Base-by-base conservation (phyloP, 2,888 invertebrate genomes). In the Hyposoter didymator region DNA sequence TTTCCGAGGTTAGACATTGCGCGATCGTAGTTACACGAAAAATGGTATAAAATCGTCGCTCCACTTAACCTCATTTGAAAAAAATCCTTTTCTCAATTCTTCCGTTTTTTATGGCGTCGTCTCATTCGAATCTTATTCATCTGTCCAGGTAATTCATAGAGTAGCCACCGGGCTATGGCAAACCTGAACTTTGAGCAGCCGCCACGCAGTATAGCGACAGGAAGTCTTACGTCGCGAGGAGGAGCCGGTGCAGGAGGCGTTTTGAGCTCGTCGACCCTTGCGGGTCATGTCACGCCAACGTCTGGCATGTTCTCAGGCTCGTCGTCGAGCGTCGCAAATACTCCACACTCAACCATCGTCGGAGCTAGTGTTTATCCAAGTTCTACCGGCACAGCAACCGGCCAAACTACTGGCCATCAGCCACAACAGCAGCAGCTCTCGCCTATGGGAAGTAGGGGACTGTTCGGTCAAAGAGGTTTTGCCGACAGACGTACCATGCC, bases 121-220 rank as follows among this genome's bases (percentile, higher is more conserved):
- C 22, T 45, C 22, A 35, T n/a, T 84, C n/a, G 28, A 28, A 28
- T 59, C 28, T 59, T 1, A 59, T 59, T 59, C 1, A 28, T 59
- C 12, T 59, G 59, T 7, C 87, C 90, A 90, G 90, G 89, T 90
- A 89, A 87, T 86, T 87, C 89, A 89, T 90, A 90, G 90, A 88
- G 92, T 90, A 90, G 92, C 90, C 91, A 91, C 86, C 95, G 95
- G 97, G 97, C 96, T 96, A 98, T 98, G 97, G 98, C 98, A 95
- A 98, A 97, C 96, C 96, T 98, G 96, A 98, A 98, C 95, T 97
- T 97, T 95, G 97, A 97, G 95, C 97, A 97, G 95, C 96, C 97
- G 92, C 97, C 97, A 95, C 96, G 98, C 95, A 98, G 97, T 95
- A 96, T 98, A 95, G 97, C 97, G 94, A 97, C 97, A 94, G 96